Evolutionary conservation across 2,888 invertebrate genomes (phyloP).

Genomic region (Penaeus monodon): DNA sequence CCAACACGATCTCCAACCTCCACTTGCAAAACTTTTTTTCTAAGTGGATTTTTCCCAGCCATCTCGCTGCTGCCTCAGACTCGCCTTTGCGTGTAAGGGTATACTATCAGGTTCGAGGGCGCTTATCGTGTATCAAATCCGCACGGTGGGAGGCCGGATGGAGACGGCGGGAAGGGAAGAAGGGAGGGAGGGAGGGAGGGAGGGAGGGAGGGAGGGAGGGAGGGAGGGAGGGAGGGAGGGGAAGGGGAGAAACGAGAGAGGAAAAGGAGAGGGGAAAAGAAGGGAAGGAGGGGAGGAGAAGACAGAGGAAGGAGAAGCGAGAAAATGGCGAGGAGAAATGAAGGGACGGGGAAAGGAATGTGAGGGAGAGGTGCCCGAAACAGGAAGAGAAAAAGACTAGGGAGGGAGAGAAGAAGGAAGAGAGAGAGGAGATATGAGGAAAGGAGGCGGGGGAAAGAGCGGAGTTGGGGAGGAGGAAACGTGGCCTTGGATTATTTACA

Average conservation of each 20-base stretch:
- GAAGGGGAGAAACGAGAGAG: background rate
- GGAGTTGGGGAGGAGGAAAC: background rate
- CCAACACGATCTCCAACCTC: too few species aligned
- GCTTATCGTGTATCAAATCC: background rate
- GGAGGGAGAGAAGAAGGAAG: background rate
- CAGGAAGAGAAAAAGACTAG: background rate
- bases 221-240: background rate
- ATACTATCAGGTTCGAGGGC: too few species aligned
- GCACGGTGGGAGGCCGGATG: background rate
- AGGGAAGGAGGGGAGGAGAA: fast-evolving
- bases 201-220: background rate
- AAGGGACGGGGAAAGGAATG: background rate
- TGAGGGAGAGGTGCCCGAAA: background rate
- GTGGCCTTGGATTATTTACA: too few species aligned
- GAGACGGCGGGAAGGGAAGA: background rate
- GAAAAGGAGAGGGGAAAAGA: background rate
- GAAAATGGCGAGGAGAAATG: background rate
- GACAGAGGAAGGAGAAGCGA: background rate
- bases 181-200: background rate
- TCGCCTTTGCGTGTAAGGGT: too few species aligned
- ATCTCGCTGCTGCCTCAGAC: too few species aligned
- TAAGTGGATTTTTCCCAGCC: too few species aligned
- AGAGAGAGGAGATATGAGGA: too few species aligned
- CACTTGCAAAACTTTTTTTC: too few species aligned
- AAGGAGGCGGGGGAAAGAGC: too few species aligned